Evolutionary conservation across 2,113 vertebrate genomes (phyloP), one percentile per base, ranked within the genome.

Genomic region (Sander vitreus): DNA sequence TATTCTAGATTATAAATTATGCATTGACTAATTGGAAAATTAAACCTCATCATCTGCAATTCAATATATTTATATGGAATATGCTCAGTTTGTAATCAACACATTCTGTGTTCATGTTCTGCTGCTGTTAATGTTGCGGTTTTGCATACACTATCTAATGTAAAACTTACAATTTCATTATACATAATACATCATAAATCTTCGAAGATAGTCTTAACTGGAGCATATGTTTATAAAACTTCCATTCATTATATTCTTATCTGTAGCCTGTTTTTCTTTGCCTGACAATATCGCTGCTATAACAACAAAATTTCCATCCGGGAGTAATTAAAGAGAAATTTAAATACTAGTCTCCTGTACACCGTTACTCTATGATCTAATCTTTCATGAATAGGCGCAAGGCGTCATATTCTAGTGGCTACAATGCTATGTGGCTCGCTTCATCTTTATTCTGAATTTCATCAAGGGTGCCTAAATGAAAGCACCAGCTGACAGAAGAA

Each of bases 401-500:
- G 74, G 23, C 68, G 74, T 80, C 36, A 77, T 69, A 76, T 62
- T 47, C 68, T 85, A 73, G 59, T 36, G 12, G 73, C 78, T 64
- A 81, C 86, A 78, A 69, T 53, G 53, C 51, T 39, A 30, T n/a
- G 68, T 43, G 57, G 77, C 72, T 78, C 16, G 7, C 67, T 78
- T 89, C 76, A 83, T 87, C 78, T 89, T 81, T 81, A 88, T 84
- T 76, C 85, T 80, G 76, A 90, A 83, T 88, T 80, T 80, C 81
- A 92, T 94, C 86, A 87, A 87, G 72, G 80, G 73, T 25, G 80
- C 74, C 77, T 86, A 85, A 91, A 87, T 88, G 84, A 93, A 94
- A 92, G 91, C 86, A 84, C 82, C 88, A 89, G 83, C 88, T 92
- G 90, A 93, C 87, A 92, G 92, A 77, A 81, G 78, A 84, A 92